Conservation (phyloP, 2,888 invertebrate genomes). For the Cheilosia impressa region DNA sequence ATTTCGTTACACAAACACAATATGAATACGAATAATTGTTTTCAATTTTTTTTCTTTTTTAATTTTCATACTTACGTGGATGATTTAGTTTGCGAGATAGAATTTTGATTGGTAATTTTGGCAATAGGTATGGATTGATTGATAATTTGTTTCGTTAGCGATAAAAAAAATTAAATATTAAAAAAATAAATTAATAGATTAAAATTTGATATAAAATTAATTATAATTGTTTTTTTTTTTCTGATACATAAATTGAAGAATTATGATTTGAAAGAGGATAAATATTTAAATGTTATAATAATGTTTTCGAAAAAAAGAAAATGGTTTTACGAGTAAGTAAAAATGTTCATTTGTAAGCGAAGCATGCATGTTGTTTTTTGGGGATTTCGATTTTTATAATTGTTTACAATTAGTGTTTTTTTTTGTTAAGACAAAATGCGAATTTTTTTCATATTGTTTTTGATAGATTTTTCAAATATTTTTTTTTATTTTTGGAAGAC, state of each 20-base stretch:
- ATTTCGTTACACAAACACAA: slow-evolving; percentile 50
- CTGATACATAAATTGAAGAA: slow-evolving; percentile 58
- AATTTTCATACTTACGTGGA: slow-evolving; percentile 72
- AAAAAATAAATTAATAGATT: slow-evolving; percentile 66
- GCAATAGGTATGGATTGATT: slow-evolving; percentile 74
- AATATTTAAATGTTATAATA: slow-evolving; percentile 68
- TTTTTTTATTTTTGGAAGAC: slow-evolving; percentile 59
- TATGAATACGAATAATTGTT: slow-evolving; percentile 56
- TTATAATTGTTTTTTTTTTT: slow-evolving; percentile 32
- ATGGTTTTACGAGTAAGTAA: slow-evolving; percentile 61
- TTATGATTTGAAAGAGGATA: slow-evolving; percentile 71
- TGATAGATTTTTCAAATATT: slow-evolving; percentile 52
- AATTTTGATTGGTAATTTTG: slow-evolving; percentile 75
- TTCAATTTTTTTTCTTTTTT: slow-evolving; percentile 40
- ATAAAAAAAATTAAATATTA: slow-evolving; percentile 70
- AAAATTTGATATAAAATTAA: slow-evolving; percentile 65
- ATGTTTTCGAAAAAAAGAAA: slow-evolving; percentile 65
- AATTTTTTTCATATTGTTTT: slow-evolving; percentile 44
- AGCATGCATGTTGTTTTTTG: slow-evolving; percentile 68
- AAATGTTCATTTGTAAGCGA: slow-evolving; percentile 72
- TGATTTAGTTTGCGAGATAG: slow-evolving; percentile 71
- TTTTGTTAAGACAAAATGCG: slow-evolving; percentile 63
- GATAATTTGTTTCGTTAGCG: slow-evolving; percentile 75
- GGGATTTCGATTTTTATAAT: background rate
- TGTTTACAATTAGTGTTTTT: slow-evolving; percentile 23